These are phyloP conservation scores for Eilema sororculum DNA, from an alignment of 2,888 invertebrate genomes.

Conservation along the genomic window DNA sequence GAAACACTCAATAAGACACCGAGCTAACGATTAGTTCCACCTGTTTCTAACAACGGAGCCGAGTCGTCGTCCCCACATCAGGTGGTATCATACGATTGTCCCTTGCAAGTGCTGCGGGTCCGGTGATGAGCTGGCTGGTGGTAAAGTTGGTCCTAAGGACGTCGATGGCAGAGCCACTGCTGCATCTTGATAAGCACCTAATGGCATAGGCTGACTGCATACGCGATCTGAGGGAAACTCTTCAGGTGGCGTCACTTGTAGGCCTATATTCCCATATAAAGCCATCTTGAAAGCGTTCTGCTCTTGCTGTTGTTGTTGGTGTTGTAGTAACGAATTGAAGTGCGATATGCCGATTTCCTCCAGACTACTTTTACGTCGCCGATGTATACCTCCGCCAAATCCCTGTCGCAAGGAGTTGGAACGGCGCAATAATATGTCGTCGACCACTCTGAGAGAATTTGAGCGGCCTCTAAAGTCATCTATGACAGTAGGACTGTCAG, in stretches of 20 bases:
- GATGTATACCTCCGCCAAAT: slow-evolving; percentile 88
- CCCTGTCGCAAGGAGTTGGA: slow-evolving; percentile 95
- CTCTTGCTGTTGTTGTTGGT: slow-evolving; percentile 85
- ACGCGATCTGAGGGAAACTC: slow-evolving; percentile 87
- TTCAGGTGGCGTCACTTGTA: slow-evolving; percentile 92
- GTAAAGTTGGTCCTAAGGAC: slow-evolving; percentile 69
- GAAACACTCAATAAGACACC: slow-evolving; percentile 37
- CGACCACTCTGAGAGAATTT: slow-evolving; percentile 94
- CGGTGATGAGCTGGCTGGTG: slow-evolving; percentile 71
- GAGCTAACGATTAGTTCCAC: slow-evolving; percentile 85
- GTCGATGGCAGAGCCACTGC: slow-evolving; percentile 77
- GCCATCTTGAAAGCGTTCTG: slow-evolving; percentile 94
- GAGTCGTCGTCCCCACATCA: slow-evolving; percentile 96
- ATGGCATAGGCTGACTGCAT: slow-evolving; percentile 64
- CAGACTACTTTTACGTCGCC: slow-evolving; percentile 93
- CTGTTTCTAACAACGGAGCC: slow-evolving; percentile 92
- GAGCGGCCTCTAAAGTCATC: slow-evolving; percentile 93
- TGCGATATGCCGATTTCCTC: slow-evolving; percentile 95
- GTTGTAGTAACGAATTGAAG: slow-evolving; percentile 89
- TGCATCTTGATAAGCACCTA: slow-evolving; percentile 84
- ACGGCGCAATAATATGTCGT: slow-evolving; percentile 93
- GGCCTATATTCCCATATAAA: slow-evolving; percentile 94
- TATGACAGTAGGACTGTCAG: slow-evolving; percentile 94
- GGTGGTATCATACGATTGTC: slow-evolving; percentile 98
- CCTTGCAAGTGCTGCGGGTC: slow-evolving; percentile 94